A percentile compares a stretch with the other conserved stretches of the same genome.
Conservation (phyloP, 2,888 invertebrate genomes). For the Anorthoa munda region DNA sequence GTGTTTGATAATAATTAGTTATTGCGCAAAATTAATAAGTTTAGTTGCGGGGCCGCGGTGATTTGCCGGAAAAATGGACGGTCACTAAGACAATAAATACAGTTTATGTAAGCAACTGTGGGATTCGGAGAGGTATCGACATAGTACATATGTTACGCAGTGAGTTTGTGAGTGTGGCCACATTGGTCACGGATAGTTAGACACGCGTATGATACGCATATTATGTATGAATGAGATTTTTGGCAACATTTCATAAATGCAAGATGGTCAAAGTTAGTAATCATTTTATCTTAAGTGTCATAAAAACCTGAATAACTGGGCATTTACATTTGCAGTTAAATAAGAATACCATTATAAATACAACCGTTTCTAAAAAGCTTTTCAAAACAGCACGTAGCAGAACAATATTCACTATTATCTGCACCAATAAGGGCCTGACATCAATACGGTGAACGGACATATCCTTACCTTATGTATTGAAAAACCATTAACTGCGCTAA, state of each 20-base stretch:
- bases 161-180: constrained; percentile 12
- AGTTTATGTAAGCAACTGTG: constrained; percentile 49
- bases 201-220: not conserved
- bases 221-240: constrained; percentile 16
- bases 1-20: constrained; percentile 61
- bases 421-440: constrained; percentile 27
- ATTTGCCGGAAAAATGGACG: constrained; percentile 51
- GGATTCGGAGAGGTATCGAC: constrained; percentile 41
- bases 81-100: constrained; percentile 53
- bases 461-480: constrained; percentile 44
- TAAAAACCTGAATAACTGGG: not conserved
- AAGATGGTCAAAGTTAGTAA: not conserved
- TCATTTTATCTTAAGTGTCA: constrained; percentile 7
- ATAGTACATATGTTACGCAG: constrained; percentile 31
- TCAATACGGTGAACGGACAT: constrained; percentile 25
- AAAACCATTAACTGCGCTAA: constrained; percentile 44
- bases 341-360: not conserved
- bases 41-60: constrained; percentile 59
- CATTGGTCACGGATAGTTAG: constrained; percentile 31
- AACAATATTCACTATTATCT: constrained; percentile 1
- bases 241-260: constrained; percentile 18
- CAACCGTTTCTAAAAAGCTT: not conserved
- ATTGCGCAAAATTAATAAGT: constrained; percentile 66
- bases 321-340: not conserved
- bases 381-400: not conserved